Evolutionary conservation across 2,113 vertebrate genomes (phyloP).

Genomic region (Oplegnathus fasciatus): DNA sequence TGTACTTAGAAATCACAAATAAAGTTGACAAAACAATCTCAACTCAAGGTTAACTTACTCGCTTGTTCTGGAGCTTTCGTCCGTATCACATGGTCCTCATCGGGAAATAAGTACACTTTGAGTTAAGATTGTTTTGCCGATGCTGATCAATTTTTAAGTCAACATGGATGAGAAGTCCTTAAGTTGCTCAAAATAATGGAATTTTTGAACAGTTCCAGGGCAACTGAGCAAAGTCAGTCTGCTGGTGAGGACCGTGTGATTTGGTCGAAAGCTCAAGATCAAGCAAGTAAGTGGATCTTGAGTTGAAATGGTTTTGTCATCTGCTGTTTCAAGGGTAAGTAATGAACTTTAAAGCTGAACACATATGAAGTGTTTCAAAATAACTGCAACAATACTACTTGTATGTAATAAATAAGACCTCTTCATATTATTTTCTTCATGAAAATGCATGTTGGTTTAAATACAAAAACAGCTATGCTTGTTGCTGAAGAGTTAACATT

Average conservation of each 20-base stretch:
- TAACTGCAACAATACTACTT: too few relatives aligned
- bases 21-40: not conserved
- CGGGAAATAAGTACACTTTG: not conserved
- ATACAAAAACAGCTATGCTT: not conserved
- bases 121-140: too few relatives aligned
- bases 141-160: not conserved
- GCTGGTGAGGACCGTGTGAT: not conserved
- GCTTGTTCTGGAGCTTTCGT: not conserved
- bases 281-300: not conserved
- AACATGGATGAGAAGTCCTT: not conserved
- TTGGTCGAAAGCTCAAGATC: not conserved
- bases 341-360: too few relatives aligned
- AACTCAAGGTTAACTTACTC: not conserved
- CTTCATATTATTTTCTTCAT: too few relatives aligned
- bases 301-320: not conserved
- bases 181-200: too few relatives aligned
- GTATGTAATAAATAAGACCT: too few relatives aligned
- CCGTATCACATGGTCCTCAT: not conserved
- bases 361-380: too few relatives aligned
- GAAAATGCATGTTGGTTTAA: not conserved
- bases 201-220: not conserved
- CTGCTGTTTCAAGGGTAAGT: too few relatives aligned
- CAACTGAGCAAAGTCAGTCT: not conserved
- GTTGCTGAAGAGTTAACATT: not conserved
- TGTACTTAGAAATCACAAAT: not conserved